Percentiles rank a stretch among this genome's conserved stretches.
phyloP scores from a whole-genome alignment of 2,888 invertebrate species.

The Reticulitermes lucifugus region DNA sequence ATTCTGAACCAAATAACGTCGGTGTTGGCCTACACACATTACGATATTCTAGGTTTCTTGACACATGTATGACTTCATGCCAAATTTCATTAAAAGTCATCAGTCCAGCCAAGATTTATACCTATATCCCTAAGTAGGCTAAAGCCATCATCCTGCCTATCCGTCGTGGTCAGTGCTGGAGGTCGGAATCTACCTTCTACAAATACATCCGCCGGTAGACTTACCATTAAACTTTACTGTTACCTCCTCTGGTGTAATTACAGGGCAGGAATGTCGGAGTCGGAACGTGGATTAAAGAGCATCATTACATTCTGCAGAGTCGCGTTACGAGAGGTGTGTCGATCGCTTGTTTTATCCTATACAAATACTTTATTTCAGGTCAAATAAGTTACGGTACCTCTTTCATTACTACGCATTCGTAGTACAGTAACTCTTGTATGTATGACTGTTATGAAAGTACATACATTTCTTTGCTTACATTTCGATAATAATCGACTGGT shows the following conservation, averaged over 20 bases:
- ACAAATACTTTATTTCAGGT: slow-evolving; percentile 27
- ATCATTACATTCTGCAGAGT: neutral
- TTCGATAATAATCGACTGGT: no score
- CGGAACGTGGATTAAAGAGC: neutral
- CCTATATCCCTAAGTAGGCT: no score
- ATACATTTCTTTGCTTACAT: no score
- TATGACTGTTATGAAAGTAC: neutral
- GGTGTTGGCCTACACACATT: no score
- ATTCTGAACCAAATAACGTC: no score
- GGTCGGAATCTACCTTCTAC: neutral
- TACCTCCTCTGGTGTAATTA: neutral
- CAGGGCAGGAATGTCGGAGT: neutral
- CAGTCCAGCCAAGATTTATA: no score
- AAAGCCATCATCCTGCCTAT: no score
- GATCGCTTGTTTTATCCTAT: slow-evolving; percentile 24
- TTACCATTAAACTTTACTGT: neutral
- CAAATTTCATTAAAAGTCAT: no score
- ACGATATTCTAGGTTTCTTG: no score
- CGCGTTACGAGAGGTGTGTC: slow-evolving; percentile 22
- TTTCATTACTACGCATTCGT: slow-evolving; percentile 7
- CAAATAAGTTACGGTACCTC: neutral
- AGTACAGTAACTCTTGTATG: neutral
- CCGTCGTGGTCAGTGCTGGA: no score
- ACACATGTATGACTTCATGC: no score
- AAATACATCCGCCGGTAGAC: neutral